Percentiles rank a stretch among this genome's conserved stretches.
Evolutionary conservation across 2,888 invertebrate species (phyloP).

Genomic region (Trachelus iudaicus): DNA sequence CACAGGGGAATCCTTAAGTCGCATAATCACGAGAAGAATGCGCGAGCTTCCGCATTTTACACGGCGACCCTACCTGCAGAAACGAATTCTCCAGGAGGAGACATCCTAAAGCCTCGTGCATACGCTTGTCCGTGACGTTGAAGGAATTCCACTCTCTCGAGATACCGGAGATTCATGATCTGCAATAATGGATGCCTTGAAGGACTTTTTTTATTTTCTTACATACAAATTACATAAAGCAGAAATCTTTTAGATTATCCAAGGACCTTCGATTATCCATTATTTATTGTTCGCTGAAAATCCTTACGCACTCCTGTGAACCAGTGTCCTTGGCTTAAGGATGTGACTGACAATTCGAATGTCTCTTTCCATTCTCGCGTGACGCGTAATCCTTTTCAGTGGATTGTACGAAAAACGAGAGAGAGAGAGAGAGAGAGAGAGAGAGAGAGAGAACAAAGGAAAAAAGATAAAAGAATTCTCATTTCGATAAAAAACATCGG

Average conservation of each 20-base stretch:
- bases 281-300: neutral
- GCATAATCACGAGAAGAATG: slow-evolving; percentile 3
- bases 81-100: neutral
- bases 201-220: neutral
- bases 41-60: neutral
- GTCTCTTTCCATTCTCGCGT: neutral
- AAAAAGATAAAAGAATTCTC: neutral
- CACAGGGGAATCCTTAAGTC: neutral
- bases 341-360: neutral
- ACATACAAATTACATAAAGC: neutral
- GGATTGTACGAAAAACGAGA: neutral
- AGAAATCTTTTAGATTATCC: neutral
- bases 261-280: neutral
- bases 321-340: neutral
- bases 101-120: neutral
- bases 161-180: neutral
- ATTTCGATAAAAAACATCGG: neutral
- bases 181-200: neutral
- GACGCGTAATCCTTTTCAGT: neutral
- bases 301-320: neutral
- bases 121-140: neutral
- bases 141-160: neutral
- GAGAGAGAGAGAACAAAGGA: neutral
- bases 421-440: no score
- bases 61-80: neutral